Conservation (phyloP, 2,113 vertebrate species). For the Cryptomyrus ogoouensis region DNA sequence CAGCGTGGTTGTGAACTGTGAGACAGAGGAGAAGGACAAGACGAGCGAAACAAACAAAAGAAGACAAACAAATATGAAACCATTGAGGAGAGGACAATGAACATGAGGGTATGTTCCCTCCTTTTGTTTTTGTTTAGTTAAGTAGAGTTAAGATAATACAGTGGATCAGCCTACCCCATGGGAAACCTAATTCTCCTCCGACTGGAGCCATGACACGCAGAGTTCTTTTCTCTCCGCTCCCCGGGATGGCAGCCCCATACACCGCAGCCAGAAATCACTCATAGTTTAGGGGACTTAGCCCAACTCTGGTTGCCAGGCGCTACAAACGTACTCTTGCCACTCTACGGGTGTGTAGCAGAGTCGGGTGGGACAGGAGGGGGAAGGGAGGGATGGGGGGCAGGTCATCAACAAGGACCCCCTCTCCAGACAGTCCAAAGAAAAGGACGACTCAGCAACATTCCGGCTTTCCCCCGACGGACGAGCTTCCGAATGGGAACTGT, state of each 20-base stretch:
- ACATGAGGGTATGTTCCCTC: slow-evolving; percentile 58
- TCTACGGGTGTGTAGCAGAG: slow-evolving; percentile 44
- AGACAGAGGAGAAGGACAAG: background rate
- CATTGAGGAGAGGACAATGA: slow-evolving; percentile 62
- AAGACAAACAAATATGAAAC: slow-evolving; percentile 46
- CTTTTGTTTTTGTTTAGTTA: slow-evolving; percentile 63
- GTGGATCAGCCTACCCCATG: slow-evolving; percentile 58
- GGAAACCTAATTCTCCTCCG: slow-evolving; percentile 61
- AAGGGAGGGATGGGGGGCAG: background rate
- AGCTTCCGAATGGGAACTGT: background rate
- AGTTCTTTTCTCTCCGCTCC: slow-evolving; percentile 57
- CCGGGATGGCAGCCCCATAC: slow-evolving; percentile 58
- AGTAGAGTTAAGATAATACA: slow-evolving; percentile 69
- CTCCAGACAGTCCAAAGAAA: slow-evolving; percentile 49
- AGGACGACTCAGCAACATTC: slow-evolving; percentile 53
- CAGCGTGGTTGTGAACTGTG: background rate
- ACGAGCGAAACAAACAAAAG: background rate
- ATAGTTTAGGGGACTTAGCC: slow-evolving; percentile 57
- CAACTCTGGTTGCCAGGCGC: slow-evolving; percentile 66
- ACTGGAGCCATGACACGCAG: slow-evolving; percentile 73
- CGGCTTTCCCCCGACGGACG: slow-evolving; percentile 31
- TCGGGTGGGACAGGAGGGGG: slow-evolving; percentile 3
- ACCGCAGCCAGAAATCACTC: slow-evolving; percentile 54
- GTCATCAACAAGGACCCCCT: slow-evolving; percentile 34
- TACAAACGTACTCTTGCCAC: slow-evolving; percentile 58